A percentile compares a stretch with the other conserved stretches of the same genome.
Conservation (phyloP, 92 coral and sea anemone genomes). For the Epizoanthus scotinus region DNA sequence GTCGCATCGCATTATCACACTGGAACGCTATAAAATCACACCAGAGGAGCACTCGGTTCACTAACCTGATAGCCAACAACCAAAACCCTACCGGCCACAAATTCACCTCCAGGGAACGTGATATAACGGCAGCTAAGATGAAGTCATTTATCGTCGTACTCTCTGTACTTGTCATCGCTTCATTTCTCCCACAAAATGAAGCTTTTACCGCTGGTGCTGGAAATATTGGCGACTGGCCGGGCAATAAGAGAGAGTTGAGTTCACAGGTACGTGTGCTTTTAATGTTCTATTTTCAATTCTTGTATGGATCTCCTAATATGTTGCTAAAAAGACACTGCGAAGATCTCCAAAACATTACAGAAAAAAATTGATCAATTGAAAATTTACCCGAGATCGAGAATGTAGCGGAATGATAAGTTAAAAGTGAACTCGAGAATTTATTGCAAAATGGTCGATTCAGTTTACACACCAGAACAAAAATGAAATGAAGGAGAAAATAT, state of each 20-base stretch:
- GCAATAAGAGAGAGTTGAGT: not conserved
- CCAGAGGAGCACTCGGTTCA: not conserved
- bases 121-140: constrained; percentile 29
- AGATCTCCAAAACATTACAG: no score
- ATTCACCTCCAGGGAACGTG: constrained; percentile 1
- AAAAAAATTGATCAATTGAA: no score
- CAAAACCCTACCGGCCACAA: not conserved
- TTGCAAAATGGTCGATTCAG: no score
- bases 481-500: no score
- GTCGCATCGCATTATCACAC: constrained; percentile 17
- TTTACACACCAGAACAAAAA: no score
- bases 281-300: no score
- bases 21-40: constrained; percentile 15
- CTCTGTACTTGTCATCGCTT: constrained; percentile 47
- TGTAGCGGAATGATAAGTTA: no score
- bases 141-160: constrained; percentile 46
- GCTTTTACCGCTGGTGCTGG: constrained; percentile 72
- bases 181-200: constrained; percentile 53
- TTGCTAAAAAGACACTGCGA: no score
- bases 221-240: constrained; percentile 50
- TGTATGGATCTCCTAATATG: no score
- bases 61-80: constrained; percentile 1
- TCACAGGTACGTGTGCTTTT: not conserved
- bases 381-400: no score
- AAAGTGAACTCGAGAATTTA: no score